Conservation (phyloP, 1,140 invertebrate species). For the Heliconius congener region DNA sequence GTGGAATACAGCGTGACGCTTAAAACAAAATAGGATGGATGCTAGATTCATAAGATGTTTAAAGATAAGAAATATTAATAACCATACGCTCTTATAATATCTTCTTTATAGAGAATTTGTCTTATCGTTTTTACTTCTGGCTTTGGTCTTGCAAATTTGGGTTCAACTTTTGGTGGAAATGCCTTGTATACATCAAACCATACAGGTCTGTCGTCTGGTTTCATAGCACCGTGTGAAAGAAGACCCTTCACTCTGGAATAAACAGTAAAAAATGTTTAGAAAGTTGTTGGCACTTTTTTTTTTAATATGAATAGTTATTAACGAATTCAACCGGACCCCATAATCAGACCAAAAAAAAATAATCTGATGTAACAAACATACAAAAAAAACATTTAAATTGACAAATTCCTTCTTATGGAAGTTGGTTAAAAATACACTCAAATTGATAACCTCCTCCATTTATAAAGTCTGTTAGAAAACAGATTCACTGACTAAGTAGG, state of each 20-base stretch:
- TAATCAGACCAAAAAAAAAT: no score
- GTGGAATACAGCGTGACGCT: no score
- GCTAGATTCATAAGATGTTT: background rate
- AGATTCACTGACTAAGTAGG: no score
- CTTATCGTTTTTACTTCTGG: conserved; percentile 81
- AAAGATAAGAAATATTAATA: background rate
- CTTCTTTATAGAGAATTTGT: conserved; percentile 93
- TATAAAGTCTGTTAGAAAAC: no score
- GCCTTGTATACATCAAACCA: conserved; percentile 94
- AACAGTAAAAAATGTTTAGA: conserved; percentile 12
- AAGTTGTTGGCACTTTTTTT: background rate
- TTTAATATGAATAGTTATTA: no score
- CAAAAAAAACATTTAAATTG: no score
- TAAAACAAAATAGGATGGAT: no score
- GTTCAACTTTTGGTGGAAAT: conserved; percentile 92
- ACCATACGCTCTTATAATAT: conserved; percentile 91
- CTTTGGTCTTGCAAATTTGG: conserved; percentile 85
- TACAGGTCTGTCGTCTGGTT: conserved; percentile 89
- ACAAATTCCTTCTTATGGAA: no score
- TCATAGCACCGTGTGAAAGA: conserved; percentile 87
- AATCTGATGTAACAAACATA: no score
- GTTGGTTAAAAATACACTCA: no score
- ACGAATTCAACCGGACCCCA: no score
- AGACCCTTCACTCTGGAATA: conserved; percentile 88
- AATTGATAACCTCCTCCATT: no score